These are phyloP conservation scores for Ciona savignyi DNA, from an alignment of 23 tunicate species.

Conservation along the genomic window DNA sequence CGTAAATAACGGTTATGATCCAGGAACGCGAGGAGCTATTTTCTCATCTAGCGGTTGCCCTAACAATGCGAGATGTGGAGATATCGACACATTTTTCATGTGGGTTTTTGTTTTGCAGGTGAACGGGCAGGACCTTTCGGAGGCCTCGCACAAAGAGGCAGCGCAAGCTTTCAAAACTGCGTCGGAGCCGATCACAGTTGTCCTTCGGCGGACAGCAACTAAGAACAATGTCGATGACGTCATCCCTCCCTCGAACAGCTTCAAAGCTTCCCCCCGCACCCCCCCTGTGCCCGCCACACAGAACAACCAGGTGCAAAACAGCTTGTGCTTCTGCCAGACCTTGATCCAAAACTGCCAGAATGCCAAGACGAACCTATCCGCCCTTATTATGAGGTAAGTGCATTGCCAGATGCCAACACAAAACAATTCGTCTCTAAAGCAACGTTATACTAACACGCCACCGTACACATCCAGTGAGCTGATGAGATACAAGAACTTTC, in stretches of 20 bases:
- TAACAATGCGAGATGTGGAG: too few relatives aligned
- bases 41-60: neutral
- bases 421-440: neutral
- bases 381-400: constrained; percentile 20
- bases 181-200: constrained; percentile 50
- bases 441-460: neutral
- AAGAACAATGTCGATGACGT: constrained; percentile 1
- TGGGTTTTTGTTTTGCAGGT: constrained; percentile 20
- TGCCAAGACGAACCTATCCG: constrained; percentile 4
- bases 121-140: constrained; percentile 47
- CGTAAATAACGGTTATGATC: neutral
- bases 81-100: neutral
- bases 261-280: neutral
- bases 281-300: constrained; percentile 6
- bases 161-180: constrained; percentile 44
- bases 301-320: neutral
- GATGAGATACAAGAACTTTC: constrained; percentile 12
- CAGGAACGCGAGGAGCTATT: neutral
- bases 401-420: neutral
- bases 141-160: constrained; percentile 41
- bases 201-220: constrained; percentile 21
- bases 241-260: neutral
- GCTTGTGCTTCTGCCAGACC: constrained; percentile 32
- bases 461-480: constrained; percentile 6
- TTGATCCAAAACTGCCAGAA: constrained; percentile 30